Evolutionary conservation across 2,113 vertebrate species (phyloP).

Genomic region (Percina caprodes): DNA sequence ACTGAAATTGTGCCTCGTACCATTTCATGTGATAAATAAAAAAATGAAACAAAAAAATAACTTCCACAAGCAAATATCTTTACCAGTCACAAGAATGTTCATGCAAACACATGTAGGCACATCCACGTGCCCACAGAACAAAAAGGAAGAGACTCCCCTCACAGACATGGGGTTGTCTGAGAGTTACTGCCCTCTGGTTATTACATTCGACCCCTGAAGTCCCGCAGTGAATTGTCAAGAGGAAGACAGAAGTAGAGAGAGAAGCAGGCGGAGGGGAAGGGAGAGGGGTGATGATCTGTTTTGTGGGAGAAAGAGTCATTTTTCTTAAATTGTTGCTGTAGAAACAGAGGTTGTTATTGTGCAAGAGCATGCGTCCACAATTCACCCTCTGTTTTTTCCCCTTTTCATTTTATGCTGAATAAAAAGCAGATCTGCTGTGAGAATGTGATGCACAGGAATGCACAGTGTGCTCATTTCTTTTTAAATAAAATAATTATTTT

Average conservation of each 20-base stretch:
- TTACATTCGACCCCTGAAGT: constrained; percentile 12
- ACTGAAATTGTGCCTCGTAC: too few species aligned
- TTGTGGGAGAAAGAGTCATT: constrained; percentile 1
- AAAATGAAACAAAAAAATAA: not conserved
- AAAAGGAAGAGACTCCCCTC: constrained; percentile 22
- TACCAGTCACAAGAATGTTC: not conserved
- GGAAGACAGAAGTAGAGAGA: not conserved
- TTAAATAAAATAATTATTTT: not conserved
- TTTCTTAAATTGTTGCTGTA: not conserved
- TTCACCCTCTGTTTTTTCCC: not conserved
- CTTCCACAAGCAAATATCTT: not conserved
- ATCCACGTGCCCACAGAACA: not conserved
- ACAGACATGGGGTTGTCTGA: not conserved
- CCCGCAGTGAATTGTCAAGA: not conserved
- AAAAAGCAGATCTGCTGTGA: not conserved
- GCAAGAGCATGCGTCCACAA: constrained; percentile 1
- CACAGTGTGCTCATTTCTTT: not conserved
- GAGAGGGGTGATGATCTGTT: not conserved
- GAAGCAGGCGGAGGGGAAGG: not conserved
- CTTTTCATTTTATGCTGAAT: not conserved
- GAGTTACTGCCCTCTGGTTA: not conserved
- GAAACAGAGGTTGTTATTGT: constrained; percentile 27
- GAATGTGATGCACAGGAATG: not conserved
- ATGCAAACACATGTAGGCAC: not conserved
- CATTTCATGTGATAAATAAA: too few species aligned